Evolutionary conservation across 92 coral and sea anemone genomes (phyloP), one percentile per base, ranked within the genome.

Genomic region (Palythoa caribaeorum): DNA sequence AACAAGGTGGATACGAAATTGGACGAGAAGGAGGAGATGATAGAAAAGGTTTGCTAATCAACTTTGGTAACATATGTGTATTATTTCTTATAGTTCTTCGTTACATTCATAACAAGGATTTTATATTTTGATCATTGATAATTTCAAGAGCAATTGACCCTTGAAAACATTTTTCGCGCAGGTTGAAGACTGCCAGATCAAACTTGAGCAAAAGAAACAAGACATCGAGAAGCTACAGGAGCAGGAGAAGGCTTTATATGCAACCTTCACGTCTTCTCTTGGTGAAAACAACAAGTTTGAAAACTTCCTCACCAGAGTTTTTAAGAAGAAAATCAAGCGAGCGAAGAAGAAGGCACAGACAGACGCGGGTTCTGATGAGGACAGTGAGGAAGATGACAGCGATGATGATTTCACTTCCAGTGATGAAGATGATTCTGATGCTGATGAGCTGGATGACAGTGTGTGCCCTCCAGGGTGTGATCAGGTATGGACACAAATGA

Each of bases 241-340:
- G 60, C 97, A 92, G 79, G 99, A 97, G 93, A 97, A 95, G 59
- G 90, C 98, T 57, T 93, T 97, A 69, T 92, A 94, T 84, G 90
- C 96, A 2, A 71, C 99, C n/a, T 97, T 97, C 84, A 78, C 99
- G 9, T 87, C 99, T 12, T 89, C 96, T 36, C 86, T 97, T 60
- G 99, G 99, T 35, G 99, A 97, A 90, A 97, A 95, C 90, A 97
- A 97, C 91, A 97, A 97, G 89, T 97, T 97, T 83, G 99, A 97
- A 75, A 90, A 93, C 74, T 97, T 97, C 68, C 87, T 97, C 76
- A 97, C 98, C 38, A 94, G 93, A 76, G 99, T 97, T 16, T 97
- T 97, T 76, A 97, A 94, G 91, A 97, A 97, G 94, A 95, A 94
- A 84, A 95, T 97, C 87, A 97, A 95, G 83, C 92, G 99, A 62